Evolutionary conservation across 2,888 invertebrate species (phyloP).

Genomic region (Platynereis dumerilii): DNA sequence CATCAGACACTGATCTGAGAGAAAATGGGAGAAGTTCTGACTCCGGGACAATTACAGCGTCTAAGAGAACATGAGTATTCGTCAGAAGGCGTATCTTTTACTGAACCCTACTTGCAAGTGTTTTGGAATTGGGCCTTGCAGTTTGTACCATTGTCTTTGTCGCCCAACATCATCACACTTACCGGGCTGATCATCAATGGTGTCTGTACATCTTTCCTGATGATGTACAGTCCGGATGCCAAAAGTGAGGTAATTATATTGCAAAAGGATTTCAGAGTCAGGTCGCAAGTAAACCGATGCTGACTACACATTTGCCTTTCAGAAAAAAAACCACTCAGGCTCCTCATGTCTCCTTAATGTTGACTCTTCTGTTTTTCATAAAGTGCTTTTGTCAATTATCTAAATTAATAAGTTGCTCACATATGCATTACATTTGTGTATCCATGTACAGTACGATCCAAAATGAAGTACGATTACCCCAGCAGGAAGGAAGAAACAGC

Average conservation of each 20-base stretch:
- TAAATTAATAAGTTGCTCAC: too few relatives aligned
- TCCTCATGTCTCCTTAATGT: too few relatives aligned
- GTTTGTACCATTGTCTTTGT: constrained; percentile 88
- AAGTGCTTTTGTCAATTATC: too few relatives aligned
- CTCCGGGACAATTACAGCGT: constrained; percentile 78
- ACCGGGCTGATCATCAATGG: constrained; percentile 91
- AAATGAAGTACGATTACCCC: too few relatives aligned
- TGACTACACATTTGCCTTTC: too few relatives aligned
- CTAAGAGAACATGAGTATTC: constrained; percentile 96
- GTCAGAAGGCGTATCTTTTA: constrained; percentile 81
- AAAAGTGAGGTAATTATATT: constrained; percentile 73
- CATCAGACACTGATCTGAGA: background rate
- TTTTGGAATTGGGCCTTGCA: constrained; percentile 95
- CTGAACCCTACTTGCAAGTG: constrained; percentile 88
- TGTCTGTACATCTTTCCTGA: constrained; percentile 86
- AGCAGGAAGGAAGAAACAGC: too few relatives aligned
- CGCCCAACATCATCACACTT: constrained; percentile 96
- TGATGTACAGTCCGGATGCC: constrained; percentile 92
- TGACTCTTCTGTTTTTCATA: too few relatives aligned
- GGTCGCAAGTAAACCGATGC: too few relatives aligned
- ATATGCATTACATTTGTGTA: too few relatives aligned
- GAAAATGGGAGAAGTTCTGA: constrained; percentile 47
- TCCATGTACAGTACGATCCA: too few relatives aligned
- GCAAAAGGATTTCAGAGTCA: too few relatives aligned
- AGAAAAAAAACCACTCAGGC: too few relatives aligned